Evolutionary conservation across 2,888 invertebrate genomes (phyloP).

Genomic region (Cryptophagus acutangulus): DNA sequence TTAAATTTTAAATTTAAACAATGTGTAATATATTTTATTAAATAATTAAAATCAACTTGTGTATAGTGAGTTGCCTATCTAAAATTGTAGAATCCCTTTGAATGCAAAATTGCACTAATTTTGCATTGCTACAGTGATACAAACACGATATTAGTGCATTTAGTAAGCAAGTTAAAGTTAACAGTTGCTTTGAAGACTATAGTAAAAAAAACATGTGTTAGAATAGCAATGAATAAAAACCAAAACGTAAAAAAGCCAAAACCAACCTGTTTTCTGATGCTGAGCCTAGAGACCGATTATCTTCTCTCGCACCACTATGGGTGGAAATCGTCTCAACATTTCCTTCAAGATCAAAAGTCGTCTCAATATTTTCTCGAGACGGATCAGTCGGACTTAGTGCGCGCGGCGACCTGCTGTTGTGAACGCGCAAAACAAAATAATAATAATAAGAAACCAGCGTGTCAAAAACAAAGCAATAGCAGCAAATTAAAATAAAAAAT

Average conservation of each 20-base stretch:
- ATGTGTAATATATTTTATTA: no score
- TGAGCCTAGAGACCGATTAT: constrained; percentile 58
- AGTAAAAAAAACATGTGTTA: background rate
- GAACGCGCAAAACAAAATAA: constrained; percentile 11
- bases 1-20: no score
- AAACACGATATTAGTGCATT: constrained; percentile 1
- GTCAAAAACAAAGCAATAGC: constrained; percentile 5
- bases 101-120: no score
- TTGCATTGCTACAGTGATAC: no score
- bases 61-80: no score
- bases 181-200: background rate
- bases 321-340: constrained; percentile 89
- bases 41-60: no score
- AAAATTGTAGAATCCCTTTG: no score
- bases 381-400: constrained; percentile 48
- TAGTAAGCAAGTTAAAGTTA: constrained; percentile 4
- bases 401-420: constrained; percentile 44
- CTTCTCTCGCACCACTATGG: constrained; percentile 72
- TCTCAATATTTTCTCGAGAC: constrained; percentile 71
- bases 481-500: no score
- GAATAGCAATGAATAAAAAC: constrained; percentile 3
- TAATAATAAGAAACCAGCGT: no score
- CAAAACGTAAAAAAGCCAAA: constrained; percentile 14
- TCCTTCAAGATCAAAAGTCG: constrained; percentile 86
- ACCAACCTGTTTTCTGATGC: constrained; percentile 75